These are phyloP conservation scores for Caenorhabditis drosophilae DNA, from an alignment of 2,888 invertebrate genomes.

Conservation along the genomic window DNA sequence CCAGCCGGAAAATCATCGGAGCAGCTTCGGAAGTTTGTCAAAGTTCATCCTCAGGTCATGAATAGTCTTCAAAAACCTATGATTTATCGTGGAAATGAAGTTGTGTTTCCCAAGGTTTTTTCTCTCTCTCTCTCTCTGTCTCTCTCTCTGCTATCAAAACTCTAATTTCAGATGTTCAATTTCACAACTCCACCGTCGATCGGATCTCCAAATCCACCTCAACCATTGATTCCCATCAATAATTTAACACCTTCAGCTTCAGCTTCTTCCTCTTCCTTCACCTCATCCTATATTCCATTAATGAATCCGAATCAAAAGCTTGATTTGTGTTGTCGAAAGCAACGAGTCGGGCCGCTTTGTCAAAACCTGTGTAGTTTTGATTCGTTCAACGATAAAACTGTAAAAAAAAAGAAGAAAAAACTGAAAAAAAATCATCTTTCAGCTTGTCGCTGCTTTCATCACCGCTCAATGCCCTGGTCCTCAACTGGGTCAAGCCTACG, in stretches of 20 bases:
- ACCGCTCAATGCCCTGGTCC: constrained; percentile 64
- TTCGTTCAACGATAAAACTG: constrained; percentile 64
- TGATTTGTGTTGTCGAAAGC: constrained; percentile 62
- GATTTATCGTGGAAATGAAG: constrained; percentile 35
- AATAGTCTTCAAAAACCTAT: constrained; percentile 26
- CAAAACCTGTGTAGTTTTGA: constrained; percentile 65
- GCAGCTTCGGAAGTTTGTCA: constrained; percentile 28
- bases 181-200: constrained; percentile 17
- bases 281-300: constrained; percentile 20
- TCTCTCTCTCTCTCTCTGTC: neutral
- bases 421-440: constrained; percentile 11
- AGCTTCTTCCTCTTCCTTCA: too few relatives aligned
- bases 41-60: constrained; percentile 37
- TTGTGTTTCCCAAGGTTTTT: constrained; percentile 26
- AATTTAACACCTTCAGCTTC: too few relatives aligned
- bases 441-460: constrained; percentile 63
- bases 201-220: constrained; percentile 14
- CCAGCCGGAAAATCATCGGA: constrained; percentile 23
- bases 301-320: constrained; percentile 63
- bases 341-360: constrained; percentile 51
- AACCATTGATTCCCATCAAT: constrained; percentile 1
- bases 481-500: constrained; percentile 64
- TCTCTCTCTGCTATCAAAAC: neutral
- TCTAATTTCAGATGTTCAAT: constrained; percentile 19
- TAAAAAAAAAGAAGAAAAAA: constrained; percentile 32